Evolutionary conservation across 2,888 invertebrate genomes (phyloP), one percentile per base, ranked within the genome.

Genomic region (Drosophila atripex): DNA sequence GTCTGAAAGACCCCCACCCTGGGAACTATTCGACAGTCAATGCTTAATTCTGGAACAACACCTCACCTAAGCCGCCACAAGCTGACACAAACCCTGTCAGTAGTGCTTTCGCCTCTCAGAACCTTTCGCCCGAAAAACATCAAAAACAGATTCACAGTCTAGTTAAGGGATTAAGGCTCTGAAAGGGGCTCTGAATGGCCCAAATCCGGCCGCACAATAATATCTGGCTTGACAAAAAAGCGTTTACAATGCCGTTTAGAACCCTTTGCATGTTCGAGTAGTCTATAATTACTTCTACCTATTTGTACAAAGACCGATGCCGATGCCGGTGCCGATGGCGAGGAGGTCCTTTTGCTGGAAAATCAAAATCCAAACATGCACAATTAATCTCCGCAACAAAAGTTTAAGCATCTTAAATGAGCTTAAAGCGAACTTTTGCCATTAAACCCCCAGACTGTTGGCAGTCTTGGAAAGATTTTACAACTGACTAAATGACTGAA

Each of bases 401-500:
- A 75, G 74, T 80, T 73, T 87, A 82, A 85, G 86, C 77, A 59
- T 77, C 79, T 85, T 87, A 82, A 82, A 87, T 73, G 65, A 65
- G 88, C 77, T 82, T 70, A 71, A 54, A 55, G 72, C 30, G 18
- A 58, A 28, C 49, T 43, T 51, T 49, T 18, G 56, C 30, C 51
- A n/a, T 35, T 14, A 7, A 21, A 35, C 52, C 8, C 18, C 9
- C 7, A 3, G 7, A 46, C 39, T 28, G 45, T 59, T 51, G 72
- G 65, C 51, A 78, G 72, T 79, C 76, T 73, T 73, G 52, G 74
- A 73, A 71, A 71, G 76, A 76, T 73, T 80, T 71, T 49, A 70
- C 50, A 51, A 51, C 32, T 38, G 50, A 41, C 52, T 43, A 46
- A 35, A 38, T 30, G 21, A 16, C 28, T 38, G 2, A 25, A n/a